These are phyloP conservation scores for Amphipyra tragopoginis DNA, from an alignment of 2,888 invertebrate species.

Conservation along the genomic window DNA sequence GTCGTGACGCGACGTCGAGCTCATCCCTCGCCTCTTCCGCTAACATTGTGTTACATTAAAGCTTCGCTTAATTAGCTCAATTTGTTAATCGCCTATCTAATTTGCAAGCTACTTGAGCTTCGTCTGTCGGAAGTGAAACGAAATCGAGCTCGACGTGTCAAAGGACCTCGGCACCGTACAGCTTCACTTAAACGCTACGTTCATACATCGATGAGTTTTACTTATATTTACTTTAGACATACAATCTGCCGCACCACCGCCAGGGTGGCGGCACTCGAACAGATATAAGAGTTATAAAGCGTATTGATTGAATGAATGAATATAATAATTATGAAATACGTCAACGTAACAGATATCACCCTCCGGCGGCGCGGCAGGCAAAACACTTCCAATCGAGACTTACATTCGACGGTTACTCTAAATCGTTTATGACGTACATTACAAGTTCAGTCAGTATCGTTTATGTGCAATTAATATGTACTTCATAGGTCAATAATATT, in stretches of 20 bases:
- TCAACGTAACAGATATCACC: slow-evolving; percentile 70
- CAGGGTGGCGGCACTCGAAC: slow-evolving; percentile 66
- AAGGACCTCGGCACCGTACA: slow-evolving; percentile 82
- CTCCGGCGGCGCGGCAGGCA: slow-evolving; percentile 71
- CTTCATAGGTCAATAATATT: slow-evolving; percentile 75
- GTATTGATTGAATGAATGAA: slow-evolving; percentile 83
- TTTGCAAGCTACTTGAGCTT: slow-evolving; percentile 82
- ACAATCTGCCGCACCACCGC: slow-evolving; percentile 75
- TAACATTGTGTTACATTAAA: slow-evolving; percentile 82
- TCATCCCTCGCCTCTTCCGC: slow-evolving; percentile 70
- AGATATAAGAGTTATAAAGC: slow-evolving; percentile 84
- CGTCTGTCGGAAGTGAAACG: slow-evolving; percentile 70
- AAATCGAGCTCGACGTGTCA: slow-evolving; percentile 75
- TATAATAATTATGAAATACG: slow-evolving; percentile 75
- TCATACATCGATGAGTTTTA: slow-evolving; percentile 76
- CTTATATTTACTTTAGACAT: slow-evolving; percentile 78
- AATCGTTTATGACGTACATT: slow-evolving; percentile 67
- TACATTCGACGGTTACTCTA: slow-evolving; percentile 80
- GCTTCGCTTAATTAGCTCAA: slow-evolving; percentile 86
- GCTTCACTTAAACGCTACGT: slow-evolving; percentile 71
- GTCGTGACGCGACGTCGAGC: slow-evolving; percentile 71
- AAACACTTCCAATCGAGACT: slow-evolving; percentile 72
- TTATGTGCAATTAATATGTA: slow-evolving; percentile 80
- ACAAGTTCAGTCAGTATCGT: slow-evolving; percentile 83
- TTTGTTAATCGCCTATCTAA: slow-evolving; percentile 90